Evolutionary conservation across 2,113 vertebrate species (phyloP), one percentile per base, ranked within the genome.

Genomic region (Guaruba guarouba): DNA sequence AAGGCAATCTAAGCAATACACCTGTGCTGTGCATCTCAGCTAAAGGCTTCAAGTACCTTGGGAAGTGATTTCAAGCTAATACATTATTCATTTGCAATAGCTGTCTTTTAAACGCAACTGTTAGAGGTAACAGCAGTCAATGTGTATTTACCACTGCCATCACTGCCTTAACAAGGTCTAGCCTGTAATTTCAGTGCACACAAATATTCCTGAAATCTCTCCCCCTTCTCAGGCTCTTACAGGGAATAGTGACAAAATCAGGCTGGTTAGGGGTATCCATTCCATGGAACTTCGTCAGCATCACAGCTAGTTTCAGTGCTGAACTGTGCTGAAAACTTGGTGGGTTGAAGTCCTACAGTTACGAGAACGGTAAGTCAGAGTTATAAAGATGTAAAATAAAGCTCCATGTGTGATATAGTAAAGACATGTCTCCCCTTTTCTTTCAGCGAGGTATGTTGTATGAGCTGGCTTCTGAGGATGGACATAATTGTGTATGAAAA

Each of bases 1-100:
- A 82, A 90, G 71, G 77, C 62, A 89, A 70, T 88, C 68, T 62
- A n/a, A 78, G 92, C 67, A 46, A 41, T 5, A 43, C 8, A 59
- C 66, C 69, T 61, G 74, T 61, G 83, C 88, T 49, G 28, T 81
- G 75, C 75, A n/a, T 28, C 68, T 83, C 93, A 59, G 51, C 81
- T 59, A 51, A 17, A 59, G 55, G 41, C 87, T 90, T 77, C 37
- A 7, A 48, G 75, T 68, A 74, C 66, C 59, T 73, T 4, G 31
- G 74, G 92, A 95, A 89, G 74, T 48, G 59, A 89, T 95, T 86
- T 85, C 62, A 67, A 68, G 61, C 61, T 93, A 22, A 86, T 95
- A 27, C 62, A 91, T 97, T 91, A 95, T 96, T 96, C 69, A 95
- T 79, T 57, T 64, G 75, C 81, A 68, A 23, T 48, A 95, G 29